phyloP scores from a whole-genome alignment of 2,888 invertebrate species.

The Girardia tigrina region DNA sequence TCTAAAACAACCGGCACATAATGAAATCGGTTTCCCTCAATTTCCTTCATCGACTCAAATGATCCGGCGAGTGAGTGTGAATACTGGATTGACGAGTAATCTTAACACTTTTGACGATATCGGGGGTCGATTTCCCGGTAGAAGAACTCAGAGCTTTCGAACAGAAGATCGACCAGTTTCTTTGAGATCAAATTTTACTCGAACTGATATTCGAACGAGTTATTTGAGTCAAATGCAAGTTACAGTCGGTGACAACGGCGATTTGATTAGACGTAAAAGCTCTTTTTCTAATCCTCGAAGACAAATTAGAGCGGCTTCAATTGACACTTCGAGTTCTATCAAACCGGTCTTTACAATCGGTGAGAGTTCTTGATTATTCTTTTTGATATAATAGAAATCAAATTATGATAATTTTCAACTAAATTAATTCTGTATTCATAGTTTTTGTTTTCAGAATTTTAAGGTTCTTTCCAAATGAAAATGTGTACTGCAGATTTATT shows the following conservation, averaged over 20 bases:
- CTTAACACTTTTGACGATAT: not conserved
- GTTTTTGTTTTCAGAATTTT: too few species aligned
- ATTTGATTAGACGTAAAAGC: not conserved
- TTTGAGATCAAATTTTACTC: not conserved
- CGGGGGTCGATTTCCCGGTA: constrained; percentile 11
- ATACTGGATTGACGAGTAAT: not conserved
- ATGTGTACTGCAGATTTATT: too few species aligned
- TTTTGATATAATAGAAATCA: not conserved
- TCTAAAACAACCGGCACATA: not conserved
- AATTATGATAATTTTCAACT: not conserved
- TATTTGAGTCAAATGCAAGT: constrained; percentile 8
- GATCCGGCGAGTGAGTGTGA: not conserved
- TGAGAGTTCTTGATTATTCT: not conserved
- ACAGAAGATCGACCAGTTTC: not conserved
- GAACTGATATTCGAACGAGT: not conserved
- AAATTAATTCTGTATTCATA: not conserved
- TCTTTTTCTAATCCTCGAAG: constrained; percentile 5
- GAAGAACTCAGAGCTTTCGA: constrained; percentile 27
- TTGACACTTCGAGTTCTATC: not conserved
- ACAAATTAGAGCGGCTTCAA: not conserved
- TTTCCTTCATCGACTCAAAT: not conserved
- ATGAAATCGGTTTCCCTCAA: not conserved
- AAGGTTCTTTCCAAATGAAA: too few species aligned
- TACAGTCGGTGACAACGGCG: not conserved
- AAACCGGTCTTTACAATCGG: not conserved